These are phyloP conservation scores for Pluvianellus socialis DNA, from an alignment of 2,113 vertebrate species.

Conservation along the genomic window DNA sequence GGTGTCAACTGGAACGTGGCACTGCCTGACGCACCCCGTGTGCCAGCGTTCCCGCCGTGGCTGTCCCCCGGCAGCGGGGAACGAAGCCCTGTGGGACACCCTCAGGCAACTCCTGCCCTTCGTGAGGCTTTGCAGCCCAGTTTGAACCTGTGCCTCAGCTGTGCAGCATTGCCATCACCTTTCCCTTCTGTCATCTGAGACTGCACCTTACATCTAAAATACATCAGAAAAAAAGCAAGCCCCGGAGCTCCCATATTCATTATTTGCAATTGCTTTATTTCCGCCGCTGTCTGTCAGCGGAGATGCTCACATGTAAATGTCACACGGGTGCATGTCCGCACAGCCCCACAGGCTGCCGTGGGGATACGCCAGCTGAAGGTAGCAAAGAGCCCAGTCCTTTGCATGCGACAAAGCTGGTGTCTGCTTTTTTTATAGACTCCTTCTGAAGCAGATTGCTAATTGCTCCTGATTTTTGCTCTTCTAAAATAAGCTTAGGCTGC, in stretches of 20 bases:
- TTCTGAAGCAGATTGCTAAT: constrained; percentile 34
- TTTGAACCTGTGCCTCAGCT: not conserved
- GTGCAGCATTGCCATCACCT: not conserved
- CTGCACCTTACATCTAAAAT: fast-evolving
- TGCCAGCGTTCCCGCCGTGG: fast-evolving
- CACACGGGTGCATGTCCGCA: fast-evolving
- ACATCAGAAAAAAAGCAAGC: not conserved
- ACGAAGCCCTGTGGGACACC: fast-evolving
- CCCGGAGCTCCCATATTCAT: fast-evolving
- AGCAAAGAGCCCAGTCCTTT: not conserved
- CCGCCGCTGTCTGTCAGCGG: not conserved
- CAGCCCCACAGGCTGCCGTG: fast-evolving
- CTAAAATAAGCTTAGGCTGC: constrained; percentile 38
- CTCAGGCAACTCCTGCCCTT: not conserved
- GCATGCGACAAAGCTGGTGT: not conserved
- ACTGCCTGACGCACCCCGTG: not conserved
- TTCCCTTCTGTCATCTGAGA: not conserved
- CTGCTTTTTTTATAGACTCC: not conserved
- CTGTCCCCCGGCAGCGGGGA: fast-evolving
- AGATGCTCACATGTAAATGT: fast-evolving
- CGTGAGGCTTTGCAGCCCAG: fast-evolving
- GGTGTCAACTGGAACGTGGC: fast-evolving
- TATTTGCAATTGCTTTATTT: not conserved
- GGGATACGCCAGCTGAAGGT: fast-evolving
- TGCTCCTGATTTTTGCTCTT: constrained; percentile 19